These are phyloP conservation scores for Agriotes lineatus DNA, from an alignment of 2,888 invertebrate species.

Conservation along the genomic window DNA sequence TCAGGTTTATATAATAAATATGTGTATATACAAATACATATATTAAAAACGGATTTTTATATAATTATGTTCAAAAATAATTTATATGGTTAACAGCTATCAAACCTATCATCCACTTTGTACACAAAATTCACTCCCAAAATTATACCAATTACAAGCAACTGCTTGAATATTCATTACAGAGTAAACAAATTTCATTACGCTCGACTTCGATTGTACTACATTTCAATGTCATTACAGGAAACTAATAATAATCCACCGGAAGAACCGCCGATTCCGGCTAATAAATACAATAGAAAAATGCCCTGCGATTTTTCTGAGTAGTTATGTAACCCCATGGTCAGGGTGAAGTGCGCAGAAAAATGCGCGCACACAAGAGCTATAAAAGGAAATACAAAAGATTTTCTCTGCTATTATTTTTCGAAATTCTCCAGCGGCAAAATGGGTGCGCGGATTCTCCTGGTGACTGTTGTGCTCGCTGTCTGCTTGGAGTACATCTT, in stretches of 20 bases:
- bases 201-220: constrained; percentile 5
- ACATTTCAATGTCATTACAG: constrained; percentile 27
- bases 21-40: too few species aligned
- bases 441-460: constrained; percentile 15
- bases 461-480: constrained; percentile 34
- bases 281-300: constrained; percentile 28
- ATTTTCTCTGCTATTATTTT: constrained; percentile 15
- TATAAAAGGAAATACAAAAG: constrained; percentile 21
- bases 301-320: constrained; percentile 23
- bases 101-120: too few species aligned
- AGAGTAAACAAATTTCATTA: constrained; percentile 11
- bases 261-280: constrained; percentile 38
- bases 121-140: too few species aligned
- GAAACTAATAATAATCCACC: constrained; percentile 32
- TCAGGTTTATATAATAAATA: too few species aligned
- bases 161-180: too few species aligned
- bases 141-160: too few species aligned
- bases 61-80: too few species aligned
- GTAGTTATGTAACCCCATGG: constrained; percentile 40
- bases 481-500: constrained; percentile 7
- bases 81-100: too few species aligned
- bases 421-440: neutral
- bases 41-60: too few species aligned
- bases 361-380: neutral
- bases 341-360: constrained; percentile 39